Evolutionary conservation across 2,888 invertebrate species (phyloP), one percentile per base, ranked within the genome.

Genomic region (Poecilus cupreus): DNA sequence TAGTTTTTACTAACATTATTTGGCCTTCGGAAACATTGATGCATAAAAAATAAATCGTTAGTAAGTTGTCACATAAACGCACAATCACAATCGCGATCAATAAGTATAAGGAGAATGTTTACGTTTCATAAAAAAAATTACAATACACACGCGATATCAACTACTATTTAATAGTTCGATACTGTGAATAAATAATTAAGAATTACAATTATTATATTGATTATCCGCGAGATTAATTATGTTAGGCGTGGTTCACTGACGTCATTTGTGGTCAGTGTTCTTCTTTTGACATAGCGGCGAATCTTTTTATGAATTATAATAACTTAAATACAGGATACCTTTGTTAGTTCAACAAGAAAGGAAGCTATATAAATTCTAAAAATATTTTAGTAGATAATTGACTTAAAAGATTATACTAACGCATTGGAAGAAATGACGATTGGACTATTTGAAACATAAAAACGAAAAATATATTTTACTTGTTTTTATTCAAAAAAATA

Each of bases 241-340:
- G 37, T 68, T 37, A 64, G 64, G 64, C 64, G 64, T 68, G 64
- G 64, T 37, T 68, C 16, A n/a, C n/a, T 37, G 20, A 39, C 64
- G 64, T 68, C 37, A 37, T 16, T 54, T 18, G n/a, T 49, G 18
- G 16, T 16, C 49, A 49, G 16, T 16, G 49, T 16, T 16, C 16
- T n/a, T 43, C 3, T n/a, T 43, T n/a, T n/a, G 43, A 18, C 8
- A 3, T 4, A 18, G 20, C 22, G 51, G 8, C 54, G 22, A 20
- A 20, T 20, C 54, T 22, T 32, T 32, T 32, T 8, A 54, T 54
- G 5, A 54, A 20, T 51, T 18, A n/a, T 51, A 51, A 51, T 51
- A 51, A 16, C 10, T 51, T 16, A 18, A 51, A 16, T 20, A 22
- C 18, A 51, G 51, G 18, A 51, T 26, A 18, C 18, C 13, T 49